Base-by-base conservation (phyloP, 1,140 invertebrate genomes). In the Pseudomyrmex pallidus region DNA sequence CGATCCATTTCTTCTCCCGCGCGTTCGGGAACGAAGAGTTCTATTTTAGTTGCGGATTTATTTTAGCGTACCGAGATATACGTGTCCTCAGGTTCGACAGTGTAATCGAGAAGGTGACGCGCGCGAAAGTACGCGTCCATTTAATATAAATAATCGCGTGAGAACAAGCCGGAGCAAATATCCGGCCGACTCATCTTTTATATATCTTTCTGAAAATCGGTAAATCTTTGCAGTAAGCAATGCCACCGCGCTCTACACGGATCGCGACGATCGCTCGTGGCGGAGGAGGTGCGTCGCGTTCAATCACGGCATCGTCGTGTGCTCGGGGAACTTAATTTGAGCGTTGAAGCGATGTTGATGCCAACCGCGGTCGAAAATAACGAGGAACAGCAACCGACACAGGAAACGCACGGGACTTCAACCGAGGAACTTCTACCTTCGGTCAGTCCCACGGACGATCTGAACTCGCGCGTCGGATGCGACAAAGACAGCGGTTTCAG, bases 271-370 rank as follows among this genome's bases (percentile, higher is more conserved):
- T 96, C 96, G 85, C 95, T 97, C 17, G 96, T 97, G 10, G 97
- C 97, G 90, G 97, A 98, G 91, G 97, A 98, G 94, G 96, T 98
- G 62, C 95, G 96, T 44, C 95, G 96, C 74, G 97, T 98, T 46
- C 96, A 97, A 91, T 96, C 95, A 84, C 95, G 96, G 44, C 97
- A 98, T 94, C 96, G 96, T 87, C 95, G 97, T 89, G 97, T 98
- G 76, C 95, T 98, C 68, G 97, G 97, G 50, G 97, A 98, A 91
- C 94, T 98, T 56, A 98, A 98, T 95, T 95, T 98, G 50, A 97
- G 97, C 86, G 96, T 98, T 48, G 98, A 98, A 94, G 97, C 97
- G 61, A 98, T 98, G 97, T 93, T 98, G 70, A 98, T 98, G 97
- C 97, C 97, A 13, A 95, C 94, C 61, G 93, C 94, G 86, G 90